Evolutionary conservation across 2,113 vertebrate genomes (phyloP), one percentile per base, ranked within the genome.

Genomic region (Sinocyclocheilus maitianheensis): DNA sequence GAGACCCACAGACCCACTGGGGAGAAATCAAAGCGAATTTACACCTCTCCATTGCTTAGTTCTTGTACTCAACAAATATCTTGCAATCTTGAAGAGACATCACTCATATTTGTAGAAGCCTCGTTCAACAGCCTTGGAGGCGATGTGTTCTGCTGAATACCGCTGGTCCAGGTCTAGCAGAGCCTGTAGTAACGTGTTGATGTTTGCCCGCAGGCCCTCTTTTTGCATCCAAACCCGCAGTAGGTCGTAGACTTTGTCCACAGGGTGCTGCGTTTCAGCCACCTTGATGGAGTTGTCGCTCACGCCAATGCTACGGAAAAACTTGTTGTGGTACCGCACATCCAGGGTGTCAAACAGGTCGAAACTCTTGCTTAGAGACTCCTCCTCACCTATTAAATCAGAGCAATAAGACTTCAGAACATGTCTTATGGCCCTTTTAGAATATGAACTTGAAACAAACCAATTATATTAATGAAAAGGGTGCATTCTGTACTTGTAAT

Each of bases 171-270:
- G 90, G 7, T 89, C 91, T 0, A 95, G 91, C 87, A 95, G 84
- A n/a, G 91, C 90, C 0, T 94, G 83, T 6, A 95, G 62, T 86
- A 95, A 93, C 86, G 91, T 77, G 86, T 95, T 95, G 91, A 95
- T 95, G 92, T 95, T 93, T 0, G 95, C 94, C 14, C 93, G 94
- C 0, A 94, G 94, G 18, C 95, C 95, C 87, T 94, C 93, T 34
- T 90, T 90, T 90, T 95, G 95, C 95, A 95, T 95, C 95, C 95
- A 95, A 86, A 89, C 93, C 84, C 93, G 93, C 84, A 95, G 92
- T 83, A 95, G 94, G 40, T 95, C 94, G 24, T 95, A 95, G 51
- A 95, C 95, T 77, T 94, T 95, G 91, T 95, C 95, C 0, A 60
- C 51, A 3, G 91, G n/a, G 43, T 90, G 8, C 55, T 90, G 89